Percentiles rank a stretch among this genome's conserved stretches.
These are phyloP conservation scores for Ctenomys sociabilis DNA, from an alignment of 2,113 vertebrate species.

Conservation along the genomic window DNA sequence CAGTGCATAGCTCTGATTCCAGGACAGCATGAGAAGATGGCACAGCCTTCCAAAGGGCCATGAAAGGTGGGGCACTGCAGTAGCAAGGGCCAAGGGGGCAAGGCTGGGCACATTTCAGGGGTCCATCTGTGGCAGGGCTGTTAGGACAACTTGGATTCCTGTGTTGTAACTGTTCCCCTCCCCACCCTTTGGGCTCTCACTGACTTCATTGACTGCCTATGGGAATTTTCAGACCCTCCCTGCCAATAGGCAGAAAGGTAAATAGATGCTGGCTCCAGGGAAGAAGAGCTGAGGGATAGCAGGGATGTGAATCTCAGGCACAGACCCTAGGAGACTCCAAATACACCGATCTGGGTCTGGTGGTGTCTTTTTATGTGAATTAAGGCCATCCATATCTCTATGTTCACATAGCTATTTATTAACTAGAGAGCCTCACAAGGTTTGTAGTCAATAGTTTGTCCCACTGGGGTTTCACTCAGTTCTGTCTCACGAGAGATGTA, in stretches of 20 bases:
- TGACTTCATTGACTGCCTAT: not conserved
- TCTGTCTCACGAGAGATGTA: not conserved
- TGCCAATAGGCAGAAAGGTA: too few species aligned
- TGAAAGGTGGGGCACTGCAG: rapidly evolving
- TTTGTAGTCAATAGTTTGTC: too few species aligned
- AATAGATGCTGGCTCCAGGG: rapidly evolving
- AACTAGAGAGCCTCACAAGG: not conserved
- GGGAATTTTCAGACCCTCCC: not conserved
- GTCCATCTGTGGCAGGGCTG: too few species aligned
- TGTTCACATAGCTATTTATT: not conserved
- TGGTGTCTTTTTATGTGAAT: not conserved
- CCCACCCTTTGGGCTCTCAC: not conserved
- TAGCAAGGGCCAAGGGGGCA: rapidly evolving
- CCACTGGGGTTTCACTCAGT: rapidly evolving
- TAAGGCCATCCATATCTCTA: not conserved
- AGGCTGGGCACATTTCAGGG: not conserved
- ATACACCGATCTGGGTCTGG: not conserved
- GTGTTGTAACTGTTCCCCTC: not conserved
- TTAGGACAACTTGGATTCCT: rapidly evolving
- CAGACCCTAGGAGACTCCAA: not conserved
- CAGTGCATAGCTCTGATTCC: not conserved
- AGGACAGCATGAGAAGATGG: rapidly evolving
- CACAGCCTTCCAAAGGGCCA: not conserved
- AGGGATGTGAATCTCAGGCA: rapidly evolving
- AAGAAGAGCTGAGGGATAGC: not conserved